Percentiles rank a stretch among this genome's conserved stretches.
Conservation (phyloP, 1,140 invertebrate genomes). For the Drosophila carrolli region DNA sequence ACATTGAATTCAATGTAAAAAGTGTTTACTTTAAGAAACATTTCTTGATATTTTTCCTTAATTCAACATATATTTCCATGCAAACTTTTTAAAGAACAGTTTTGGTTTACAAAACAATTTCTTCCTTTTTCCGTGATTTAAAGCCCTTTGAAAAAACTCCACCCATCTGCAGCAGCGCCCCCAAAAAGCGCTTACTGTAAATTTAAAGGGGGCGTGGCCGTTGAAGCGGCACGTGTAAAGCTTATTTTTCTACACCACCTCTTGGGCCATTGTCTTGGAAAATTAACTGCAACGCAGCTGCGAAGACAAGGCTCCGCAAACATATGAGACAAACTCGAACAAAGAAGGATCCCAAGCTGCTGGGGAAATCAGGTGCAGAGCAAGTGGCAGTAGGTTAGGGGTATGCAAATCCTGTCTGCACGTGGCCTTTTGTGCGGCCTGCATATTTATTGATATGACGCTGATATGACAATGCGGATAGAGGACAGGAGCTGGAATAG, state of each 20-base stretch:
- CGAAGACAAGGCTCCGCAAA: conserved; percentile 48
- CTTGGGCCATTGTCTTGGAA: conserved; percentile 74
- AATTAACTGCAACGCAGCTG: conserved; percentile 71
- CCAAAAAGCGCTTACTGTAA: conserved; percentile 28
- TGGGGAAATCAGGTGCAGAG: conserved; percentile 30
- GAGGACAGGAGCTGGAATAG: conserved; percentile 5
- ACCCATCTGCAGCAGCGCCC: conserved; percentile 7
- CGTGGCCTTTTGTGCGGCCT: conserved; percentile 70
- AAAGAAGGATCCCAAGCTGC: conserved; percentile 37
- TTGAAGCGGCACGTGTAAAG: conserved; percentile 76
- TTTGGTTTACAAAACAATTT: conserved; percentile 1
- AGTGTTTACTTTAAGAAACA: neutral
- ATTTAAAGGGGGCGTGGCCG: conserved; percentile 54
- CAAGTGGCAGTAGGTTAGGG: neutral
- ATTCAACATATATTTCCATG: neutral
- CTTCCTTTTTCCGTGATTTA: conserved; percentile 19
- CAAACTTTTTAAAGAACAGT: neutral
- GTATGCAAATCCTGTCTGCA: conserved; percentile 65
- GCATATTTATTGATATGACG: conserved; percentile 81
- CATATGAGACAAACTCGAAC: conserved; percentile 59
- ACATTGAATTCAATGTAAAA: too few relatives aligned
- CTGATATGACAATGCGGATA: conserved; percentile 70
- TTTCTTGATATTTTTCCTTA: neutral
- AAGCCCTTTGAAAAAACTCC: conserved; percentile 7
- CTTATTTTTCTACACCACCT: conserved; percentile 69